Evolutionary conservation across 2,797 vertebrate genomes (phyloP).

Genomic region (Centropyge bicolor): DNA sequence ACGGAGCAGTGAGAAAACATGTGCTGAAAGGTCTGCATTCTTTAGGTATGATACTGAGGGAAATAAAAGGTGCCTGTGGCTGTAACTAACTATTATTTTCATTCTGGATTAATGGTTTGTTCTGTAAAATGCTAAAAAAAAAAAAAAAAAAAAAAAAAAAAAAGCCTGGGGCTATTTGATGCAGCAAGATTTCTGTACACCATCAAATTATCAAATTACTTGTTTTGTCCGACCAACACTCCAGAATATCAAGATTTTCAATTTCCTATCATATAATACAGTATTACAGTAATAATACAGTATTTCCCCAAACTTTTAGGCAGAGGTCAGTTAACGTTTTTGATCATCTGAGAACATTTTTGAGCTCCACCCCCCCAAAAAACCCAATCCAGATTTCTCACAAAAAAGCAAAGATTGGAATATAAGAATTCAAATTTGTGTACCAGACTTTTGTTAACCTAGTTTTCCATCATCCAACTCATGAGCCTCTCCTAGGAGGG

Average conservation of each 20-base stretch:
- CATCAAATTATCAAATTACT: background rate
- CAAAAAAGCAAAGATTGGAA: background rate
- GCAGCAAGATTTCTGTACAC: background rate
- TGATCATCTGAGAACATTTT: background rate
- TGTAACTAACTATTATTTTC: background rate
- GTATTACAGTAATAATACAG: background rate
- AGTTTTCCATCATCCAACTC: background rate
- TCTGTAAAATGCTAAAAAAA: background rate
- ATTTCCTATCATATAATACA: background rate
- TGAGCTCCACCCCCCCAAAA: background rate
- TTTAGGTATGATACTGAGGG: background rate
- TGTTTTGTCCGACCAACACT: background rate
- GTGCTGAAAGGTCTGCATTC: background rate
- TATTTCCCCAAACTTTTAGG: background rate
- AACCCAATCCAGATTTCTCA: background rate
- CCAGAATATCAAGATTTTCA: background rate
- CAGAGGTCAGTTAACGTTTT: background rate
- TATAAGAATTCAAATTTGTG: background rate
- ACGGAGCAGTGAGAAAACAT: background rate
- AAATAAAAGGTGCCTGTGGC: background rate
- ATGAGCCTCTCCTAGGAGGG: background rate
- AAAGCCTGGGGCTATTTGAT: background rate
- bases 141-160: background rate
- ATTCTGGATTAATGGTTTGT: background rate
- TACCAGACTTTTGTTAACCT: background rate